Evolutionary conservation across 2,888 invertebrate species (phyloP).

Genomic region (Mimumesa dahlbomi): DNA sequence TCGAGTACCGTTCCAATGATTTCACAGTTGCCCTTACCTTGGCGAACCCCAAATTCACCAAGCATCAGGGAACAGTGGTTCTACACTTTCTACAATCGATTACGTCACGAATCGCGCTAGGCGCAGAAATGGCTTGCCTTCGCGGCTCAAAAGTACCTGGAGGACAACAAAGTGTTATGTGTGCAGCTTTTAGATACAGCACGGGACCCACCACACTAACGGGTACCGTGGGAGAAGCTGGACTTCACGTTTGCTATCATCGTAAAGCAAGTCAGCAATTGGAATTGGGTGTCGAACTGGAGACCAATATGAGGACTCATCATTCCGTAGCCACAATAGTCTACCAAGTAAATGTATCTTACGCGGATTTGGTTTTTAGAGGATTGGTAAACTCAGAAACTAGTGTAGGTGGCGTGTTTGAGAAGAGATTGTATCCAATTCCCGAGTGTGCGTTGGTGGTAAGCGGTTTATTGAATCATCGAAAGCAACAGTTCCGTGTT

Average conservation of each 20-base stretch:
- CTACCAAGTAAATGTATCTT: conserved; percentile 85
- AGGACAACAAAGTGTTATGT: conserved; percentile 69
- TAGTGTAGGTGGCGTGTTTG: conserved; percentile 84
- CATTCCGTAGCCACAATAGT: conserved; percentile 84
- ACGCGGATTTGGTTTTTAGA: conserved; percentile 83
- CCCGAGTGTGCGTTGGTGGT: conserved; percentile 84
- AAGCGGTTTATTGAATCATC: conserved; percentile 85
- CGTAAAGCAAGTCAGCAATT: conserved; percentile 84
- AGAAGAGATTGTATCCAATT: conserved; percentile 84
- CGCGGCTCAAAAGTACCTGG: conserved; percentile 64
- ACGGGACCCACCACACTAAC: conserved; percentile 86
- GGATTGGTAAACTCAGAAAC: conserved; percentile 83
- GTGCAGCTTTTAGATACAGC: conserved; percentile 79
- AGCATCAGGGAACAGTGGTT: conserved; percentile 70
- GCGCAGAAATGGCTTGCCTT: conserved; percentile 73
- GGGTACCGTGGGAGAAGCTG: conserved; percentile 82
- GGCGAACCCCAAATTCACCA: conserved; percentile 67
- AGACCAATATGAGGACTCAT: conserved; percentile 83
- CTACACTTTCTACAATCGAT: conserved; percentile 75
- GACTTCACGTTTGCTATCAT: conserved; percentile 84
- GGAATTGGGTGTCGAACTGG: conserved; percentile 86
- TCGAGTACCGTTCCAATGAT: conserved; percentile 77
- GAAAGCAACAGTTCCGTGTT: conserved; percentile 83
- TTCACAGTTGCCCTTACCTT: conserved; percentile 71
- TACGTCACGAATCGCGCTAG: conserved; percentile 75